Base-by-base conservation (phyloP, 2,797 vertebrate species). In the Atherinosoma microstoma region DNA sequence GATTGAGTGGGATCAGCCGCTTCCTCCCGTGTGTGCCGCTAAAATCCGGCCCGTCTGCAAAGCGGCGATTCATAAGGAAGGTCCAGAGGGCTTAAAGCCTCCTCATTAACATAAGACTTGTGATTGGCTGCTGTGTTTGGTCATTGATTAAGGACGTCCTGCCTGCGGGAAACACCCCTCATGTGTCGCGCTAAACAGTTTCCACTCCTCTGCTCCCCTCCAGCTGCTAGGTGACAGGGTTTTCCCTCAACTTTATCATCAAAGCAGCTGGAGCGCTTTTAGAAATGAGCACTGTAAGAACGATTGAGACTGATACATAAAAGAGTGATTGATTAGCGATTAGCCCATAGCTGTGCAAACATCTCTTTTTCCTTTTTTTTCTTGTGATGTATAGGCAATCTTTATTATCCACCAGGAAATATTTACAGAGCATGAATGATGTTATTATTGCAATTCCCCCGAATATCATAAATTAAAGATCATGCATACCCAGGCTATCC, bases 91-190 rank as follows among this genome's bases (percentile, higher is more conserved):
- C 86, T 88, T 88, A 84, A 88, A 92, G 75, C 27, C 57, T 64
- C 64, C 77, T 85, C 36, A 90, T 93, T 91, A 90, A 84, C 89
- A 93, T 92, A 73, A 2, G 36, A 0, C 0, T 71, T 64, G 34
- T 87, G 87, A 94, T 94, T 94, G 94, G 94, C 79, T 89, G 82
- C 73, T 74, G 64, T 29, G 64, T 82, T 83, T 68, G 70, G 47
- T 87, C 89, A 90, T 89, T 88, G 83, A 89, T 88, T 76, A 86
- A 87, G 79, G 69, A 85, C 74, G 75, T 42, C 60, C 78, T 20
- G 82, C 78, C 70, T 67, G 32, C 32, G 76, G 76, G 86, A 35
- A 84, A 87, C 87, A 76, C 72, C 90, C 82, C 73, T 32, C 35
- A 0, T 29, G 74, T 91, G 92, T 92, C 89, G 89, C 58, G 62